Evolutionary conservation across 2,888 invertebrate species (phyloP).

Genomic region (Chaetoderma sp.): DNA sequence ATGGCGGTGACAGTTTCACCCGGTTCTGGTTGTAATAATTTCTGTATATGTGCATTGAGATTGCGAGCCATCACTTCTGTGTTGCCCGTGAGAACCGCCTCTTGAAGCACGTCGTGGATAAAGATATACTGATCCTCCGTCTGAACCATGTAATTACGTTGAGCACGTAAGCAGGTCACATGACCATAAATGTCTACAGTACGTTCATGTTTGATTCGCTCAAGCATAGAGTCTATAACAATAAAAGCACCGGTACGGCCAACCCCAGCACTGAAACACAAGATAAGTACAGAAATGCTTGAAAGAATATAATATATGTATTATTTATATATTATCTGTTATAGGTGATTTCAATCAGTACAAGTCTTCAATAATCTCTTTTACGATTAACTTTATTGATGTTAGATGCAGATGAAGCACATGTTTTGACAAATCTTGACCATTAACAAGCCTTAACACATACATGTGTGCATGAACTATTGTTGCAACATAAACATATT

Average conservation of each 20-base stretch:
- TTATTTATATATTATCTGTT: too few species aligned
- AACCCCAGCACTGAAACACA: slow-evolving; percentile 79
- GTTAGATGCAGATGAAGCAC: too few species aligned
- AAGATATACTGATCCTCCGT: slow-evolving; percentile 99
- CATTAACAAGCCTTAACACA: too few species aligned
- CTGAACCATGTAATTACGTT: slow-evolving; percentile 97
- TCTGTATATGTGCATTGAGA: slow-evolving; percentile 94
- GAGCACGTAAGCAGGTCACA: slow-evolving; percentile 96
- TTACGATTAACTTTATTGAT: too few species aligned
- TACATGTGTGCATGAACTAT: too few species aligned
- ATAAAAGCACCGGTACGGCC: slow-evolving; percentile 97
- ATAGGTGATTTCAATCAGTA: too few species aligned
- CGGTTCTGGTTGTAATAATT: slow-evolving; percentile 82
- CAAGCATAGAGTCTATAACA: slow-evolving; percentile 98
- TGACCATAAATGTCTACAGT: slow-evolving; percentile 99
- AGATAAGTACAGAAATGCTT: neutral
- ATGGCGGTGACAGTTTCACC: slow-evolving; percentile 67
- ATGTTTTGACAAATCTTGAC: too few species aligned
- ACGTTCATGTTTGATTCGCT: slow-evolving; percentile 95
- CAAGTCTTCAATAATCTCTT: too few species aligned
- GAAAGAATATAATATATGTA: neutral
- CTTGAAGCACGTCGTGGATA: slow-evolving; percentile 96
- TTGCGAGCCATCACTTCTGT: slow-evolving; percentile 97
- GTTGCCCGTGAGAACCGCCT: slow-evolving; percentile 95
- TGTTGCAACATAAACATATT: too few species aligned